Evolutionary conservation across 2,113 vertebrate genomes (phyloP).

Genomic region (Colaptes auratus): DNA sequence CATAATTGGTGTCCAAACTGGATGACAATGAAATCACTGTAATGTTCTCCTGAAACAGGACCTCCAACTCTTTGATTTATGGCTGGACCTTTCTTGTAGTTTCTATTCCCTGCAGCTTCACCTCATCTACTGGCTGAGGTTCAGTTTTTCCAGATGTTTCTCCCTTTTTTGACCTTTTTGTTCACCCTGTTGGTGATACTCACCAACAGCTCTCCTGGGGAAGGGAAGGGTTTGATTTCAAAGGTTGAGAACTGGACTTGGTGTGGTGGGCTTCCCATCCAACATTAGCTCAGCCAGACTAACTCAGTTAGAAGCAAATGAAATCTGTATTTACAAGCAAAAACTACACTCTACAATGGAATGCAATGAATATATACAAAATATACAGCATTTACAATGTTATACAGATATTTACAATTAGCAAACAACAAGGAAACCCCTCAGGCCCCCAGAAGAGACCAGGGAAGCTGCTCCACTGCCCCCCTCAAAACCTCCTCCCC

Average conservation of each 20-base stretch:
- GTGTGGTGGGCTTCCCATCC: too few relatives aligned
- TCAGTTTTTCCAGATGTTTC: background rate
- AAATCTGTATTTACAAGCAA: too few relatives aligned
- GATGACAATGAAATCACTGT: background rate
- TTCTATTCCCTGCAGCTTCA: background rate
- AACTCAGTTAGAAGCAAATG: too few relatives aligned
- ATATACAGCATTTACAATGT: too few relatives aligned
- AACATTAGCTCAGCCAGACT: too few relatives aligned
- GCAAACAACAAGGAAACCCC: too few relatives aligned
- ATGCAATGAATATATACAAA: too few relatives aligned
- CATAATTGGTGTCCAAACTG: rapidly evolving
- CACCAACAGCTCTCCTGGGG: background rate
- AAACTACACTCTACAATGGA: too few relatives aligned
- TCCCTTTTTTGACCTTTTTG: background rate
- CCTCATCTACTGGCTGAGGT: background rate
- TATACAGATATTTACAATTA: too few relatives aligned
- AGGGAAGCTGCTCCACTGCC: too few relatives aligned
- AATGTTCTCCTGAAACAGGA: background rate
- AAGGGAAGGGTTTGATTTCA: background rate
- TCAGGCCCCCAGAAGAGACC: too few relatives aligned
- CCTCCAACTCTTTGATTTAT: background rate
- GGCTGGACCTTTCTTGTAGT: background rate
- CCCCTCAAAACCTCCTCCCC: too few relatives aligned
- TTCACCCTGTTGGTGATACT: background rate
- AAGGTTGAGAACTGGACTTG: background rate